Base-by-base conservation (phyloP, 2,797 vertebrate genomes). In the Crenichthys baileyi region DNA sequence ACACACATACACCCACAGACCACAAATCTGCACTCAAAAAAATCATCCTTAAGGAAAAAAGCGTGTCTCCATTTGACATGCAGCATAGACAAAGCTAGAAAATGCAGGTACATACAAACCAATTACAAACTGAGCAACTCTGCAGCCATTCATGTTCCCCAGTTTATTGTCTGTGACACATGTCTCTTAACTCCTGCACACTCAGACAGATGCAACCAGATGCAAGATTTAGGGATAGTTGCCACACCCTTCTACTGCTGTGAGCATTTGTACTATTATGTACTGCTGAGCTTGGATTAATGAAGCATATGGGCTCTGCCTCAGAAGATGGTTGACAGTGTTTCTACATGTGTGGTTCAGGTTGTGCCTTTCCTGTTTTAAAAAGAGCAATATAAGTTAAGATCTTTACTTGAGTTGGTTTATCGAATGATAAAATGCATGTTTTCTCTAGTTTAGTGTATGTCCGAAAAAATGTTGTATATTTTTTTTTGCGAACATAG, bases 201-300 rank as follows among this genome's bases (percentile, higher is more conserved):
- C 76, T 48, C 51, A 79, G 58, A 53, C 41, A 60, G 50, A 36
- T 74, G 63, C 60, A 79, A 70, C 81, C 15, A 77, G 9, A 46
- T 75, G 82, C 44, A 85, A 77, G 73, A 80, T 56, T 51, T 79
- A 78, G 79, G 41, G 75, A 85, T 76, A 77, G 81, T 85, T 78
- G 80, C 77, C 85, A 86, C 85, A 72, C 81, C 80, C 82, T 95
- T 94, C 90, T 92, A 92, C 90, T 91, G 88, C 82, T 91, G 84
- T 95, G 91, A 93, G 87, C 92, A 94, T 94, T 93, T 93, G 91
- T 78, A 76, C 90, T 89, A 92, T 95, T 95, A 94, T 89, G 85
- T 94, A 95, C 95, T 82, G 76, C 76, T 85, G 87, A 91, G 82
- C 87, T 91, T 93, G 89, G 89, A 93, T 93, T 94, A 94, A 93